These are phyloP conservation scores for Grantiella picta DNA, from an alignment of 2,113 vertebrate species.

Conservation along the genomic window DNA sequence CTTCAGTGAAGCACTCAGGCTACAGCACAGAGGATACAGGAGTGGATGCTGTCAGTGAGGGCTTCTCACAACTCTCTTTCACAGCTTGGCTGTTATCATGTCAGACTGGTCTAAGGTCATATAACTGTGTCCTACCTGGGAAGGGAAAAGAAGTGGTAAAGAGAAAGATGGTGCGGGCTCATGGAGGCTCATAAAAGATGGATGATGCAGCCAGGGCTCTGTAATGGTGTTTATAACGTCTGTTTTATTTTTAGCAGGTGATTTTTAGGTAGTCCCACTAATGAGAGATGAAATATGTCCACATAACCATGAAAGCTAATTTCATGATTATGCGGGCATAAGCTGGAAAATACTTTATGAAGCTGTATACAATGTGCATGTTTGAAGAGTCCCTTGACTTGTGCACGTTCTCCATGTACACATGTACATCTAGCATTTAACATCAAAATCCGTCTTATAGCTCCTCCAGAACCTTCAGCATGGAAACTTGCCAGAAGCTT, in stretches of 20 bases:
- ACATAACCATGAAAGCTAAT: not conserved
- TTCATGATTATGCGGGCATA: not conserved
- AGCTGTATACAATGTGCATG: accelerated
- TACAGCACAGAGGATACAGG: not conserved
- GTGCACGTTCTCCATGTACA: accelerated
- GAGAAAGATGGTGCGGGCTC: not conserved
- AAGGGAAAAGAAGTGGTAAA: not conserved
- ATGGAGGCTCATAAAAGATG: not conserved
- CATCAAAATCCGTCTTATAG: not conserved
- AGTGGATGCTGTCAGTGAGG: accelerated
- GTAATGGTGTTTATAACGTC: not conserved
- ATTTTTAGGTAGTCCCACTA: not conserved
- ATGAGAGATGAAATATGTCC: not conserved
- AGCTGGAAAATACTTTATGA: not conserved
- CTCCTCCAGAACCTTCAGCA: not conserved
- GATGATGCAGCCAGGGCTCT: not conserved
- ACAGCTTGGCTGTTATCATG: not conserved
- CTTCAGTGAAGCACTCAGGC: not conserved
- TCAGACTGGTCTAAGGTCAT: not conserved
- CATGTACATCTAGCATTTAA: not conserved
- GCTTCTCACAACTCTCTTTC: not conserved
- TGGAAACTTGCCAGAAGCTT: not conserved
- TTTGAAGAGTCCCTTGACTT: not conserved
- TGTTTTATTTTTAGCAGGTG: not conserved
- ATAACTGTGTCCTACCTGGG: accelerated